These are phyloP conservation scores for Phataginus tricuspis DNA, from an alignment of 2,797 vertebrate genomes.

Conservation along the genomic window DNA sequence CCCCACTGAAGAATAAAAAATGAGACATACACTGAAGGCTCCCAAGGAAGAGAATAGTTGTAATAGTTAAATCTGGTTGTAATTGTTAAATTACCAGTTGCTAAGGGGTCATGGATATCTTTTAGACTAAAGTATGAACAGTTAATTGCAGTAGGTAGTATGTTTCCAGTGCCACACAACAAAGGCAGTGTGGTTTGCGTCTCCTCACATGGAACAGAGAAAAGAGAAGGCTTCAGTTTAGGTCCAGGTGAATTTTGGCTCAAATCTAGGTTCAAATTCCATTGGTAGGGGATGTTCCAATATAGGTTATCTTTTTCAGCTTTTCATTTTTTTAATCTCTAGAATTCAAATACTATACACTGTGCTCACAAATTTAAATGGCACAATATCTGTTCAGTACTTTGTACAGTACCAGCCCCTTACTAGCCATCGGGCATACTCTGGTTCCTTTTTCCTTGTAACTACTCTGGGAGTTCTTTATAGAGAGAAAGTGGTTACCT, in stretches of 20 bases:
- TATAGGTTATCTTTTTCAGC: neutral
- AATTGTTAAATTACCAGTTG: neutral
- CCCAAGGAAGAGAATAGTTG: neutral
- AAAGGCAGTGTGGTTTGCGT: neutral
- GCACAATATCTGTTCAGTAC: neutral
- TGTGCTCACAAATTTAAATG: neutral
- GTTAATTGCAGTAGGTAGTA: neutral
- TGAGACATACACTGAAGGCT: neutral
- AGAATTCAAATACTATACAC: neutral
- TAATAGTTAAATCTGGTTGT: neutral
- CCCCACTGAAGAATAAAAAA: neutral
- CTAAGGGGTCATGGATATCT: neutral
- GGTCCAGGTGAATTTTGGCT: neutral
- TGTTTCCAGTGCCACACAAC: neutral
- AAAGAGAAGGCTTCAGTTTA: neutral
- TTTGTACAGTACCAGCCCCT: neutral
- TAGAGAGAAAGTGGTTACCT: neutral
- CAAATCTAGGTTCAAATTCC: neutral
- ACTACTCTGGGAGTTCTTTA: conserved; percentile 18
- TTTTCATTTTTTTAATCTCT: neutral
- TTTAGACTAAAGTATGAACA: neutral
- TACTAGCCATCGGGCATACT: neutral
- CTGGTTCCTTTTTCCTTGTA: neutral
- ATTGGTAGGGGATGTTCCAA: neutral
- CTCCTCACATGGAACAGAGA: neutral